These are phyloP conservation scores for Enteromius afrohamiltoni DNA, from an alignment of 2,797 vertebrate species.

Conservation along the genomic window DNA sequence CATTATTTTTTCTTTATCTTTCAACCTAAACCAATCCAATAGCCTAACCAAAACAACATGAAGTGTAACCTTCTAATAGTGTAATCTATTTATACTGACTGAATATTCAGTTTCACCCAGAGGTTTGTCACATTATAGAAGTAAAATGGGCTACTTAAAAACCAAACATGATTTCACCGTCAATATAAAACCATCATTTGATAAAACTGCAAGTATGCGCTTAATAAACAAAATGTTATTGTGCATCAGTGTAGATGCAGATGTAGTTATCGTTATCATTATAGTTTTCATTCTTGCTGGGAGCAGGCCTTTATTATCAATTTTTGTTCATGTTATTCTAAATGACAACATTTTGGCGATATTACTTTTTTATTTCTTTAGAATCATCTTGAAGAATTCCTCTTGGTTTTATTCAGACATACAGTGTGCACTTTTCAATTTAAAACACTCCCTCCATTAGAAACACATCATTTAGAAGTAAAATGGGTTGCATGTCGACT, in stretches of 20 bases:
- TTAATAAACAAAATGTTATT: background rate
- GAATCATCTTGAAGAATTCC: background rate
- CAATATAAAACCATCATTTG: background rate
- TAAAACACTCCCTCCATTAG: background rate
- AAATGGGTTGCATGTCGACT: background rate
- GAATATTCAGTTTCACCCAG: background rate
- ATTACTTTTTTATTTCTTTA: background rate
- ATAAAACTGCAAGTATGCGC: background rate
- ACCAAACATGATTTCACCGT: background rate
- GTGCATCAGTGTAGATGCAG: background rate
- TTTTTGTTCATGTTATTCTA: background rate
- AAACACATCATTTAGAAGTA: background rate
- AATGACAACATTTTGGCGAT: background rate
- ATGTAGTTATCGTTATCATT: background rate
- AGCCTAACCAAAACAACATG: background rate
- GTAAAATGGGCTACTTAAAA: background rate
- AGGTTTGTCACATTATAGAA: background rate
- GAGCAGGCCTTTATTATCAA: background rate
- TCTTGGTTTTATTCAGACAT: background rate
- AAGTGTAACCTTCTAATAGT: background rate
- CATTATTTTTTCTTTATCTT: background rate
- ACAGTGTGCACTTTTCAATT: background rate
- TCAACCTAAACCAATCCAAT: background rate
- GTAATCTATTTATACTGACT: background rate
- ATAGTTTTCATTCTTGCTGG: background rate